These are phyloP conservation scores for Bugulina stolonifera DNA, from an alignment of 2,888 invertebrate genomes.

Conservation along the genomic window DNA sequence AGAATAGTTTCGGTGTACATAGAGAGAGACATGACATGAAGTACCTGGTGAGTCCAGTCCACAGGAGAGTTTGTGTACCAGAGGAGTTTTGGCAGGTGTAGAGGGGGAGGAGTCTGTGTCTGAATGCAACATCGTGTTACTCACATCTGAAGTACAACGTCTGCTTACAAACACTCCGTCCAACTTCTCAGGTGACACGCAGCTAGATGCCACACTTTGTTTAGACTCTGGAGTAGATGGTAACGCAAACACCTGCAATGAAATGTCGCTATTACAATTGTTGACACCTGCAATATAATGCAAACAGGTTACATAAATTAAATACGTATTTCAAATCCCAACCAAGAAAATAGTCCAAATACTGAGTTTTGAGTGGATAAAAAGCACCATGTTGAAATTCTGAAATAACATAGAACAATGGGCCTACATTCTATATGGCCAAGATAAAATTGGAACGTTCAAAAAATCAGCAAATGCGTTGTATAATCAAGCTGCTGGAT, in stretches of 20 bases:
- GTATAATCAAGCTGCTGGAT: too few relatives aligned
- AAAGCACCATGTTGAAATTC: too few relatives aligned
- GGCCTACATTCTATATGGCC: too few relatives aligned
- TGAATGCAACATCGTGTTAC: neutral
- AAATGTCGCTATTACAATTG: too few relatives aligned
- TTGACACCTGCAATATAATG: too few relatives aligned
- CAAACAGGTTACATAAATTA: neutral
- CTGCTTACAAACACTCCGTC: constrained; percentile 4
- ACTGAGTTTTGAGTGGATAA: too few relatives aligned
- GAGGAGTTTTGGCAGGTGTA: neutral
- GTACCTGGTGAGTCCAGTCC: constrained; percentile 15
- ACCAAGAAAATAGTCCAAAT: too few relatives aligned
- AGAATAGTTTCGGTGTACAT: too few relatives aligned
- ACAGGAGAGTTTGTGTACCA: neutral
- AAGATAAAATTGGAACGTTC: too few relatives aligned
- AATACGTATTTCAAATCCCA: neutral
- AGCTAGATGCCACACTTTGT: neutral
- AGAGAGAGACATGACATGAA: too few relatives aligned
- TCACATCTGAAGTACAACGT: neutral
- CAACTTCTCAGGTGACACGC: constrained; percentile 9
- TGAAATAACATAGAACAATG: too few relatives aligned
- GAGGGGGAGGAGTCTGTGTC: neutral
- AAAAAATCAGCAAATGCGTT: too few relatives aligned
- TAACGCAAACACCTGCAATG: neutral
- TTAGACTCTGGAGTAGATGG: constrained; percentile 21